Base-by-base conservation (phyloP, 2,113 vertebrate species). In the Archilochus colubris region DNA sequence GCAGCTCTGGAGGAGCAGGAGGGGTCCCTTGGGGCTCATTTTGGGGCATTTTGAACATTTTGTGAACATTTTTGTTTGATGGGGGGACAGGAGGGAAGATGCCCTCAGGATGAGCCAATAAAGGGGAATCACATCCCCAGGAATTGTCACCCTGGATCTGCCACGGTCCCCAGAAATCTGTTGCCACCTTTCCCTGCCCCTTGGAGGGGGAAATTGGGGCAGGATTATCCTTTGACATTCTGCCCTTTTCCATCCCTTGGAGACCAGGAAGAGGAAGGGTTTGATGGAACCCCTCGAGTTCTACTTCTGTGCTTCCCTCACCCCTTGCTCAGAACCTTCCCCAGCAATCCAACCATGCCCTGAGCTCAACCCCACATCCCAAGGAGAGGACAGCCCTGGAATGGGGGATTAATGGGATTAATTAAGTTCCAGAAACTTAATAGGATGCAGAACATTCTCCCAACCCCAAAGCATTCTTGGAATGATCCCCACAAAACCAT, bases 31-130 rank as follows among this genome's bases (percentile, higher is more conserved):
- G 10, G 18, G 14, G n/a, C n/a, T 62, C 54, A n/a, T n/a, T n/a
- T n/a, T n/a, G n/a, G n/a, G n/a, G n/a, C n/a, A n/a, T n/a, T n/a
- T n/a, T 36, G 36, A 36, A 36, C 36, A 36, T 9, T 36, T 36
- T 18, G 1, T 14, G 67, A 48, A 15, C 1, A 0, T 18, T 6
- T 6, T 28, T 15, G 33, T 27, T 40, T 1, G 1, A 20, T 28
- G 61, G 20, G 6, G 46, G 48, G 55, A n/a, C n/a, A n/a, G n/a
- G n/a, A n/a, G 33, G n/a, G 55, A 40, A 62, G 8, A 19, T 62
- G 64, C 28, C 69, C 36, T 61, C 46, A 72, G 19, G 18, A 16
- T 12, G 12, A 28, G 8, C 69, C 28, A 23, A 25, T 51, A 61
- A 33, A 2, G 51, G 1, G 51, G 28, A 25, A 5, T 2, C 40